phyloP scores from a whole-genome alignment of 2,797 vertebrate genomes.

The Tenualosa thibaudeaui region DNA sequence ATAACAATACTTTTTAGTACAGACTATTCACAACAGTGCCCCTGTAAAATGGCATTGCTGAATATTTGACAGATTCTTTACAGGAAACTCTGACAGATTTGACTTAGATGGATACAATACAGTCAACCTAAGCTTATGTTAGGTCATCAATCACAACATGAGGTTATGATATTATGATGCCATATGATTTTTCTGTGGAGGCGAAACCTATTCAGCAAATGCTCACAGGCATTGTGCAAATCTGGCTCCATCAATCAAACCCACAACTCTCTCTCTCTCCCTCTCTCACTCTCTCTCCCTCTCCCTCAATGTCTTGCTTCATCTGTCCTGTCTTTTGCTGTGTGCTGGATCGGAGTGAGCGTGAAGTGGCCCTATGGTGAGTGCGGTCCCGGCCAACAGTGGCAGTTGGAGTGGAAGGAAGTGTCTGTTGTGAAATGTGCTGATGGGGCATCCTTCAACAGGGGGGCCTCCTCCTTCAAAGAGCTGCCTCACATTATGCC shows the following conservation, averaged over 20 bases:
- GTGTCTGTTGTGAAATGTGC: constrained; percentile 58
- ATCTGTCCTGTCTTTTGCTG: constrained; percentile 1
- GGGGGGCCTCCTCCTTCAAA: constrained; percentile 69
- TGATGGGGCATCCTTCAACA: constrained; percentile 74
- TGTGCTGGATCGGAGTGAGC: neutral
- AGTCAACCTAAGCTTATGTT: neutral
- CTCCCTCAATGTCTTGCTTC: neutral
- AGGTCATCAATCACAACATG: constrained; percentile 11
- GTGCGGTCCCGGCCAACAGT: constrained; percentile 3
- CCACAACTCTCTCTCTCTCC: neutral
- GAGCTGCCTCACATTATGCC: constrained; percentile 94
- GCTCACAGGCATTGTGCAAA: constrained; percentile 10
- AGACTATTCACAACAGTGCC: neutral
- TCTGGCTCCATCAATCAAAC: constrained; percentile 9
- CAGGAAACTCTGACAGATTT: neutral
- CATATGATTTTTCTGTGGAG: neutral
- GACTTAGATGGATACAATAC: neutral
- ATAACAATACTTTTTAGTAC: neutral
- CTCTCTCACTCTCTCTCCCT: neutral
- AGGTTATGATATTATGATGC: neutral
- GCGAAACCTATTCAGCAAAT: neutral
- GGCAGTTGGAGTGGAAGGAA: constrained; percentile 16
- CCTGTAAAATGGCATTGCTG: neutral
- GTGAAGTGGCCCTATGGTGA: constrained; percentile 1
- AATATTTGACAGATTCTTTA: neutral